Evolutionary conservation across 2,113 vertebrate genomes (phyloP).

Genomic region (Herpailurus yagouaroundi): DNA sequence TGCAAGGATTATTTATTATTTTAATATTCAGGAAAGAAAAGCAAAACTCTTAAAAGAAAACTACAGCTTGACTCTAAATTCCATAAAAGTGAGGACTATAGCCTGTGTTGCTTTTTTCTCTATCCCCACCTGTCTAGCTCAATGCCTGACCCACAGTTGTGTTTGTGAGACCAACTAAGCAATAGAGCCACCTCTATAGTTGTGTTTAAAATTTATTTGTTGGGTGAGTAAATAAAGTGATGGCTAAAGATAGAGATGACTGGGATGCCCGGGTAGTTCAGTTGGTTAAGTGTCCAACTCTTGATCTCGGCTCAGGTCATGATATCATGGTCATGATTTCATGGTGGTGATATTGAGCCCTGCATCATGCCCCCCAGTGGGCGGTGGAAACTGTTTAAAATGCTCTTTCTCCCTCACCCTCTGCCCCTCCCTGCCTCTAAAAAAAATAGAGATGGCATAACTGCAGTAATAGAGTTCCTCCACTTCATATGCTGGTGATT

Average conservation of each 20-base stretch:
- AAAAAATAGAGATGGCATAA: background rate
- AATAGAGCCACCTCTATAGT: background rate
- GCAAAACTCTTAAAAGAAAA: background rate
- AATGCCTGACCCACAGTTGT: background rate
- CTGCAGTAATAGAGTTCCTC: background rate
- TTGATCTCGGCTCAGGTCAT: background rate
- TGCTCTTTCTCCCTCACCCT: background rate
- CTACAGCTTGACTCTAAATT: background rate
- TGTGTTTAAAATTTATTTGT: slow-evolving; percentile 17
- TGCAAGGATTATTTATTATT: background rate
- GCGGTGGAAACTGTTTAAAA: background rate
- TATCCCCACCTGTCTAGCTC: background rate
- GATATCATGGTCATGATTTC: background rate
- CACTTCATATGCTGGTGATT: background rate
- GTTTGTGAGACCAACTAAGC: background rate
- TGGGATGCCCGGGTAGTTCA: background rate
- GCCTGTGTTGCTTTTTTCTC: background rate
- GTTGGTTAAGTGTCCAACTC: background rate
- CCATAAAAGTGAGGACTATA: background rate
- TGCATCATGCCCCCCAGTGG: background rate
- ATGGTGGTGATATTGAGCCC: background rate
- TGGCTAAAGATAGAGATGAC: background rate
- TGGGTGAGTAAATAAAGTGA: background rate
- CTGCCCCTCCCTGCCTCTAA: background rate
- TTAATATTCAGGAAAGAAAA: slow-evolving; percentile 22